These are phyloP conservation scores for Neostethus bicornis DNA, from an alignment of 2,797 vertebrate species.

Conservation along the genomic window DNA sequence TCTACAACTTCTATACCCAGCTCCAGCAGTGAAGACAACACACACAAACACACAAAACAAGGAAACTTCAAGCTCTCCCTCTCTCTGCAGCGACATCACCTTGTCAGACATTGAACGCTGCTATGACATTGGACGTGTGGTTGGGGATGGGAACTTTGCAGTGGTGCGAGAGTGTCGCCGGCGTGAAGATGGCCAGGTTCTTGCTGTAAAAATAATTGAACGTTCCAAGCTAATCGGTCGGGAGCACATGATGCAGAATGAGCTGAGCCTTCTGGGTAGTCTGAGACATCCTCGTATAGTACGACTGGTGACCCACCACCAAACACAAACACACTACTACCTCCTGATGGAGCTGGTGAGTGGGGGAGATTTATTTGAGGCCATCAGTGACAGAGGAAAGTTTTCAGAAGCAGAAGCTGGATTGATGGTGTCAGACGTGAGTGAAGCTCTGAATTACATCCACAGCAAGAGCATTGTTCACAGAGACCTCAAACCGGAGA, in stretches of 20 bases:
- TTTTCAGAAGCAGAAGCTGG: slow-evolving; percentile 88
- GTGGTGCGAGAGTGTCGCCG: slow-evolving; percentile 89
- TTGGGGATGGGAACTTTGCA: slow-evolving; percentile 96
- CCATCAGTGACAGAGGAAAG: slow-evolving; percentile 88
- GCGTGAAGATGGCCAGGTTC: slow-evolving; percentile 73
- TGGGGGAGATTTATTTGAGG: slow-evolving; percentile 95
- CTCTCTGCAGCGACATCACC: slow-evolving; percentile 69
- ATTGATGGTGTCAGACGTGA: slow-evolving; percentile 89
- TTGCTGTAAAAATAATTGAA: slow-evolving; percentile 94
- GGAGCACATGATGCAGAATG: slow-evolving; percentile 96
- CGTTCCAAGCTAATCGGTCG: slow-evolving; percentile 91
- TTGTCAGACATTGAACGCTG: slow-evolving; percentile 81
- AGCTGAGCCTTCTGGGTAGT: slow-evolving; percentile 89
- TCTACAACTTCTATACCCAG: slow-evolving; percentile 29
- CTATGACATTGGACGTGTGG: slow-evolving; percentile 88
- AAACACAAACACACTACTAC: slow-evolving; percentile 87
- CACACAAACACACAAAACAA: slow-evolving; percentile 14
- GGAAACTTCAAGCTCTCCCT: slow-evolving; percentile 42
- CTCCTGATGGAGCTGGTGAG: slow-evolving; percentile 92
- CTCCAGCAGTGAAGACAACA: slow-evolving; percentile 24
- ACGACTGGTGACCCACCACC: slow-evolving; percentile 88
- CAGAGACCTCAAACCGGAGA: slow-evolving; percentile 96
- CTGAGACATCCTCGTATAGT: slow-evolving; percentile 92
- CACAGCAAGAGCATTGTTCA: slow-evolving; percentile 93
- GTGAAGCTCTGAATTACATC: slow-evolving; percentile 90